Conservation (phyloP, 2,888 invertebrate species). For the Odiellus spinosus region DNA sequence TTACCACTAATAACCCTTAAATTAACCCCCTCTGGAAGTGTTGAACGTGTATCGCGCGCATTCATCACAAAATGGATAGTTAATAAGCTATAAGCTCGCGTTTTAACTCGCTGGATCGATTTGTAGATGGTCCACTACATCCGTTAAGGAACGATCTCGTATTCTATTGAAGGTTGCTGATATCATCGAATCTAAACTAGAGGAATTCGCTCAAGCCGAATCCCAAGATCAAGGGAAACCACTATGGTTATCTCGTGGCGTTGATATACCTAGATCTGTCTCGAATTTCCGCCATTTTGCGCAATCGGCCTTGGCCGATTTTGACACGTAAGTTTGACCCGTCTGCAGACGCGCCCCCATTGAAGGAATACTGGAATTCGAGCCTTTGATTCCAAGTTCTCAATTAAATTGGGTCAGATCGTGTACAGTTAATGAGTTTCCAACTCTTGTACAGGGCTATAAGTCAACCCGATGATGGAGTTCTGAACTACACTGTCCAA, state of each 20-base stretch:
- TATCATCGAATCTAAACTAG: constrained; percentile 32
- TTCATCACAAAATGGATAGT: not conserved
- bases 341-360: not conserved
- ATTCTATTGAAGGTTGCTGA: constrained; percentile 35
- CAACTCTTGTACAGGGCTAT: constrained; percentile 22
- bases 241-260: constrained; percentile 30
- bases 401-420: too few species aligned
- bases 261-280: constrained; percentile 39
- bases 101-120: constrained; percentile 2
- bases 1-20: not conserved
- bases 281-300: constrained; percentile 39
- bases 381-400: too few species aligned
- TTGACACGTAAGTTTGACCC: constrained; percentile 17
- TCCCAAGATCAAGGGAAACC: constrained; percentile 41
- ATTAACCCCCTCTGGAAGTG: not conserved
- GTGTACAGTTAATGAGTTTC: too few species aligned
- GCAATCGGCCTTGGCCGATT: constrained; percentile 25
- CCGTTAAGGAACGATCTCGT: constrained; percentile 29
- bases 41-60: not conserved
- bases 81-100: not conserved
- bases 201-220: constrained; percentile 36
- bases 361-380: too few species aligned
- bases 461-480: constrained; percentile 19
- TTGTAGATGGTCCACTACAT: constrained; percentile 35
- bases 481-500: constrained; percentile 35